Base-by-base conservation (phyloP, 2,797 vertebrate genomes). In the Smutsia gigantea region DNA sequence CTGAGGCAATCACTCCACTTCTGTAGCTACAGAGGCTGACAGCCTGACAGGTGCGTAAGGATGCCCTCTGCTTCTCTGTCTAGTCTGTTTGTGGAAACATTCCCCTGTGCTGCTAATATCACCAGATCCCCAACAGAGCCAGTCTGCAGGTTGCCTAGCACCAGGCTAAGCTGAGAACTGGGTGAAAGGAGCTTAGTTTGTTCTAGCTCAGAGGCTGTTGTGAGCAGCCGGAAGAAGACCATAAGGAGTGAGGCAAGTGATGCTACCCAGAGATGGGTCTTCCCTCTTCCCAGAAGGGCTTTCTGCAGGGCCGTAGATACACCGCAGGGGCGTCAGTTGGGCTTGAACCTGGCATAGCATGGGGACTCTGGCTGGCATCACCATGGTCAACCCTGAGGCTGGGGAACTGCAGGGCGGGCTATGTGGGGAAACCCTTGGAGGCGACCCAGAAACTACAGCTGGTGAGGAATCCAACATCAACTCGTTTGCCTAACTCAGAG, bases 391-490 rank as follows among this genome's bases (percentile, higher is more conserved):
- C 31, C 27, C 82, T 27, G 51, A 90, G 49, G 6, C 79, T 72
- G 3, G 15, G 1, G 42, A 86, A 77, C 42, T 79, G 29, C 63
- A 86, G 59, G 72, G 59, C 31, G 37, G 64, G 6, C 19, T 27
- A 31, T 29, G 4, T 49, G 66, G 37, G 51, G 14, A 89, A 87
- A 19, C 39, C 57, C 84, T 37, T 66, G 34, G 42, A 75, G n/a
- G 25, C 34, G 66, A 75, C 59, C 85, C 61, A 77, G 55, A 91
- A 95, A 94, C 91, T 46, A 87, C 34, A 93, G 31, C 82, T 78
- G 72, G 57, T 72, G 17, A 79, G 64, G 21, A 39, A 37, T 88
- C 78, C n/a, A 83, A 23, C 31, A 31, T 57, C 87, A 89, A 15
- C 93, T 31, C 19, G 17, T 79, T 87, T 78, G 53, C 68, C 31